Evolutionary conservation across 2,888 invertebrate species (phyloP).

Genomic region (Apeira syringaria): DNA sequence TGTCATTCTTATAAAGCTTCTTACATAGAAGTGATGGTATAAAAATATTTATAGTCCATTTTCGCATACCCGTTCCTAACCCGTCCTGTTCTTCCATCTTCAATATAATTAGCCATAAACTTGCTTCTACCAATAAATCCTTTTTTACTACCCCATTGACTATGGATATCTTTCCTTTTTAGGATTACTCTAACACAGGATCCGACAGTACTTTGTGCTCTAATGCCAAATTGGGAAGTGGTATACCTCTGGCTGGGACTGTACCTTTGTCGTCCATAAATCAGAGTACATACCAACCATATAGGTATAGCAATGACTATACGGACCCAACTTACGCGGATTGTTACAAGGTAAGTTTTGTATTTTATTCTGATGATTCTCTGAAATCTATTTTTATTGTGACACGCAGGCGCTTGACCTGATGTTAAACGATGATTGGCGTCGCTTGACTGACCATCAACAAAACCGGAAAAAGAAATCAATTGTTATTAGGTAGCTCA

Average conservation of each 20-base stretch:
- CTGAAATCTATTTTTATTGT: no score
- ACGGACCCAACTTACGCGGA: constrained; percentile 91
- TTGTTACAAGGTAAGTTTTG: constrained; percentile 79
- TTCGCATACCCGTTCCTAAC: constrained; percentile 1
- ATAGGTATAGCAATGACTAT: constrained; percentile 89
- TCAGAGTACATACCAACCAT: constrained; percentile 75
- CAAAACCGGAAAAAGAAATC: no score
- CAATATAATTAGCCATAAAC: constrained; percentile 9
- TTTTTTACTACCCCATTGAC: constrained; percentile 9
- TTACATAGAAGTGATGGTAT: background rate
- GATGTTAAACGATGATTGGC: no score
- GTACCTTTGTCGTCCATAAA: constrained; percentile 89
- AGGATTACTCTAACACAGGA: constrained; percentile 56
- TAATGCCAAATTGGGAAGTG: constrained; percentile 80
- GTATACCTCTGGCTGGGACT: constrained; percentile 90
- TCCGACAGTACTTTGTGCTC: constrained; percentile 72
- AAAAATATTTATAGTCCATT: background rate
- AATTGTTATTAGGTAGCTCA: no score
- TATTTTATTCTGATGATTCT: no score
- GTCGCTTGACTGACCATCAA: no score
- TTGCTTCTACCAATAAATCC: background rate
- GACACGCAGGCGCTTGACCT: no score
- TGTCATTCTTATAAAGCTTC: no score
- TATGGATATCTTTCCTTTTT: constrained; percentile 14
- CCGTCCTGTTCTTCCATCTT: constrained; percentile 1